phyloP scores from a whole-genome alignment of 2,888 invertebrate genomes.

The Ptychoptera albimana region DNA sequence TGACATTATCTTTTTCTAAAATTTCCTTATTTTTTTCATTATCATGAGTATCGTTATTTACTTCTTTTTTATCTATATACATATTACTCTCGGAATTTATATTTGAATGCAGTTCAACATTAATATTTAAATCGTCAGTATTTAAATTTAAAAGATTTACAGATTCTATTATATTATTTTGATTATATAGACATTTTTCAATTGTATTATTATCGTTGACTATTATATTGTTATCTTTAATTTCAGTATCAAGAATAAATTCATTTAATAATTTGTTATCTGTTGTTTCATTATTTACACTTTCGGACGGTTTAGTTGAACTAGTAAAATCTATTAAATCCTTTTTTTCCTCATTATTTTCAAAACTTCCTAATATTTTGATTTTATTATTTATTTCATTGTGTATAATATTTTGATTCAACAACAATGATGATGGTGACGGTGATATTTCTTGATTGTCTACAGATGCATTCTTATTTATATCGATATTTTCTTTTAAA shows the following conservation, averaged over 20 bases:
- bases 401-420: background rate
- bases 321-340: background rate
- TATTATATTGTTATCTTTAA: background rate
- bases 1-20: no score
- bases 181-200: no score
- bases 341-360: background rate
- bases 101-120: no score
- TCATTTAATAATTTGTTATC: background rate
- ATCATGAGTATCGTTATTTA: no score
- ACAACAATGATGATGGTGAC: no score
- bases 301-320: background rate
- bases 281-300: background rate
- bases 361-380: background rate
- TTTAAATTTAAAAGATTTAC: no score
- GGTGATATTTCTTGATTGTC: background rate
- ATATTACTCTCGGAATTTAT: no score
- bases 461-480: background rate
- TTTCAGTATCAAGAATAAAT: background rate
- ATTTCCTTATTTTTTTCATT: no score
- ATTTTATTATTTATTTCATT: background rate
- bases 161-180: no score
- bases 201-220: no score
- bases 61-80: no score
- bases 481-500: background rate
- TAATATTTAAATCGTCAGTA: no score